Conservation (phyloP, 1,140 invertebrate species). For the Rhagoletis pomonella region DNA sequence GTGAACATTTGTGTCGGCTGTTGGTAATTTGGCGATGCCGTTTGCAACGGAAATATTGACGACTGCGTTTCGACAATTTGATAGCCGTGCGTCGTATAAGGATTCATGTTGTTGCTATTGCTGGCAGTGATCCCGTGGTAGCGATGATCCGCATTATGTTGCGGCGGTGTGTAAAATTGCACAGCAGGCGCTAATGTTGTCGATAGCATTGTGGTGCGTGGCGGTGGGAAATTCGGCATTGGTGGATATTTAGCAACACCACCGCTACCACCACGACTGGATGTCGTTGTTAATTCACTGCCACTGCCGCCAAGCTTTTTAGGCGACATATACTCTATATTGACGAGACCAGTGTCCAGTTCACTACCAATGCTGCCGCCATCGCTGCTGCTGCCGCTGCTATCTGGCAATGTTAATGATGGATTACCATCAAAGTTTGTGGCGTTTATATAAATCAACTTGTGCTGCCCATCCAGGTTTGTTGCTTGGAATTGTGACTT, state of each 20-base stretch:
- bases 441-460: slow-evolving; percentile 58
- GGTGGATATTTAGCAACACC: slow-evolving; percentile 59
- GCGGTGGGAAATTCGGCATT: slow-evolving; percentile 68
- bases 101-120: slow-evolving; percentile 58
- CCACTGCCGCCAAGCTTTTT: slow-evolving; percentile 25
- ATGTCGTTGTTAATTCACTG: slow-evolving; percentile 61
- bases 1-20: slow-evolving; percentile 37
- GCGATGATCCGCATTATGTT: slow-evolving; percentile 51
- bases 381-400: slow-evolving; percentile 33
- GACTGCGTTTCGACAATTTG: slow-evolving; percentile 18
- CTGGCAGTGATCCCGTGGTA: slow-evolving; percentile 53
- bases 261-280: neutral
- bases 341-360: slow-evolving; percentile 55
- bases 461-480: slow-evolving; percentile 55
- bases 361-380: slow-evolving; percentile 45
- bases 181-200: slow-evolving; percentile 59
- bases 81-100: neutral
- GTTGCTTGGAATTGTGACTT: slow-evolving; percentile 49
- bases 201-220: slow-evolving; percentile 59
- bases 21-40: slow-evolving; percentile 4
- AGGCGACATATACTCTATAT: slow-evolving; percentile 52
- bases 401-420: slow-evolving; percentile 27
- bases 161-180: slow-evolving; percentile 61
- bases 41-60: slow-evolving; percentile 39
- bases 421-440: slow-evolving; percentile 57